These are phyloP conservation scores for Stictocephala bisonia DNA, from an alignment of 2,888 invertebrate species.

Conservation along the genomic window DNA sequence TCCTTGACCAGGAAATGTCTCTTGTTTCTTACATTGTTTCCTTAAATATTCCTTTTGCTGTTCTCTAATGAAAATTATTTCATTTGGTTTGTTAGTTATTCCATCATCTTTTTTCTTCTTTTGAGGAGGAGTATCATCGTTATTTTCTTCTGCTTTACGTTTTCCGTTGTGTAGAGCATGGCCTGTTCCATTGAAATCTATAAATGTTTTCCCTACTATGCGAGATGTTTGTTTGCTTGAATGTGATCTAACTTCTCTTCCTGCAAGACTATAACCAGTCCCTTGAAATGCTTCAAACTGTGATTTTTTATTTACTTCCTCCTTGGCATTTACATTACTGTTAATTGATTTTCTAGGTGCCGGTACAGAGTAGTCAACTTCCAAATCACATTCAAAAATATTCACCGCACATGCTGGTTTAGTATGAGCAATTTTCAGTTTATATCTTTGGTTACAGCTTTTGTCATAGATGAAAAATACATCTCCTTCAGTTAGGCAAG, in stretches of 20 bases:
- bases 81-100: neutral
- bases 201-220: neutral
- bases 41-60: constrained; percentile 10
- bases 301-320: neutral
- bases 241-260: neutral
- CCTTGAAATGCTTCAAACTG: neutral
- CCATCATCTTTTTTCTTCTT: neutral
- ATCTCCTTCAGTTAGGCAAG: constrained; percentile 22
- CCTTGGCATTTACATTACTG: neutral
- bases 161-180: neutral
- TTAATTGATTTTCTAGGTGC: neutral
- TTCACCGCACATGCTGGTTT: constrained; percentile 8
- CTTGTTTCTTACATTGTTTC: neutral
- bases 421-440: neutral
- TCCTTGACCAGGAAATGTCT: constrained; percentile 5
- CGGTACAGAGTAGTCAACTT: neutral
- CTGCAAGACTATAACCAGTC: neutral
- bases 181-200: constrained; percentile 9
- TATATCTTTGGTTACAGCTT: constrained; percentile 7
- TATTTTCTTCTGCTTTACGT: neutral
- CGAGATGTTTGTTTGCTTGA: too few relatives aligned
- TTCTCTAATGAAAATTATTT: constrained; percentile 7
- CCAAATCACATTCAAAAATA: constrained; percentile 27
- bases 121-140: neutral
- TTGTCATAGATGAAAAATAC: neutral